A percentile compares a stretch with the other conserved stretches of the same genome.
Conservation (phyloP, 2,797 vertebrate genomes). For the Artibeus jamaicensis region DNA sequence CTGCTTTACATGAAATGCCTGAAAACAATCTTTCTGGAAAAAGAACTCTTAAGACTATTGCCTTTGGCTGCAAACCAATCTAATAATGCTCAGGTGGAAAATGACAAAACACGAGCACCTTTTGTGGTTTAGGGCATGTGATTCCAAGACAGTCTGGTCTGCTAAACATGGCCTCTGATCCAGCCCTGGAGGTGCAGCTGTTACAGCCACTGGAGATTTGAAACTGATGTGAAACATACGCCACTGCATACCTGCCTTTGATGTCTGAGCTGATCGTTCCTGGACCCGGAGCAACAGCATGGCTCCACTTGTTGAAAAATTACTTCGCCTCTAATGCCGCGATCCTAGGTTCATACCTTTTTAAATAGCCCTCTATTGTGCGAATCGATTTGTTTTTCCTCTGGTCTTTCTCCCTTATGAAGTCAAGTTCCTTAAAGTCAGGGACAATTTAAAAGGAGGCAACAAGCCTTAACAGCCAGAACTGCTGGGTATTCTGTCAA, state of each 20-base stretch:
- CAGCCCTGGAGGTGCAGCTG: not conserved
- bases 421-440: not conserved
- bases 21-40: not conserved
- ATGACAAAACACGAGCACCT: not conserved
- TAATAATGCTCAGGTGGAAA: not conserved
- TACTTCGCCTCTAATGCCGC: not conserved
- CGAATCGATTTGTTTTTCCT: not conserved
- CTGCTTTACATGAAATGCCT: not conserved
- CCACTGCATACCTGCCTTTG: not conserved
- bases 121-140: not conserved
- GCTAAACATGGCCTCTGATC: not conserved
- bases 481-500: not conserved
- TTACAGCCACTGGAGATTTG: not conserved
- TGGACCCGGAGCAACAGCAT: not conserved
- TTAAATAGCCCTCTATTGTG: not conserved
- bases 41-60: not conserved
- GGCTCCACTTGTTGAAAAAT: slow-evolving; percentile 10
- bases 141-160: not conserved
- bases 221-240: not conserved
- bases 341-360: not conserved
- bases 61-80: not conserved
- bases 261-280: not conserved
- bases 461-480: not conserved
- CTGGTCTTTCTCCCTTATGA: not conserved
- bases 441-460: not conserved